phyloP scores from a whole-genome alignment of 2,888 invertebrate genomes.

The Octodonta nipae region DNA sequence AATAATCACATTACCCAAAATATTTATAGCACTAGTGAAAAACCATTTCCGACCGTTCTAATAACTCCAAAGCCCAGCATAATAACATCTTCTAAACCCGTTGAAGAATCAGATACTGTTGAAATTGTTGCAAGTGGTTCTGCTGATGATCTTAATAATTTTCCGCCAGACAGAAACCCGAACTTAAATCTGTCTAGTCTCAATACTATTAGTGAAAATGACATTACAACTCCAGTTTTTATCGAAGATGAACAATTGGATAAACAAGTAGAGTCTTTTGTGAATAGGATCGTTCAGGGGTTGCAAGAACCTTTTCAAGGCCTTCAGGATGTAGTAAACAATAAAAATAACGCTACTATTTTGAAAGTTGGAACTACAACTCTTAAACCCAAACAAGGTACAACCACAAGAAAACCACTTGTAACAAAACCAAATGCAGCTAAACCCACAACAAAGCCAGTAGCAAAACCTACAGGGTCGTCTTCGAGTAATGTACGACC shows the following conservation, averaged over 20 bases:
- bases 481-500: slow-evolving; percentile 6
- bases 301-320: slow-evolving; percentile 72
- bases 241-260: slow-evolving; percentile 62
- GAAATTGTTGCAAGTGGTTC: slow-evolving; percentile 38
- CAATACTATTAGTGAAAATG: slow-evolving; percentile 43
- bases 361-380: slow-evolving; percentile 26
- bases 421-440: slow-evolving; percentile 24
- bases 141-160: slow-evolving; percentile 60
- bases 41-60: slow-evolving; percentile 48
- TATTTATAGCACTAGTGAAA: slow-evolving; percentile 40
- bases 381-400: slow-evolving; percentile 25
- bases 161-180: slow-evolving; percentile 76
- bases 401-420: slow-evolving; percentile 24
- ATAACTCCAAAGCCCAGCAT: slow-evolving; percentile 56
- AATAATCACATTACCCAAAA: slow-evolving; percentile 49
- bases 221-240: slow-evolving; percentile 65
- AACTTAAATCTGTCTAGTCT: slow-evolving; percentile 56
- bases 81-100: slow-evolving; percentile 20
- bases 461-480: slow-evolving; percentile 24
- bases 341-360: slow-evolving; percentile 32
- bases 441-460: slow-evolving; percentile 28
- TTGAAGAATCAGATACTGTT: slow-evolving; percentile 19
- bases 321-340: slow-evolving; percentile 61
- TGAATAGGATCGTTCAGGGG: slow-evolving; percentile 71
- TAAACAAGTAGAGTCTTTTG: slow-evolving; percentile 68